These are phyloP conservation scores for Tetramorium bicarinatum DNA, from an alignment of 2,888 invertebrate species.

Conservation along the genomic window DNA sequence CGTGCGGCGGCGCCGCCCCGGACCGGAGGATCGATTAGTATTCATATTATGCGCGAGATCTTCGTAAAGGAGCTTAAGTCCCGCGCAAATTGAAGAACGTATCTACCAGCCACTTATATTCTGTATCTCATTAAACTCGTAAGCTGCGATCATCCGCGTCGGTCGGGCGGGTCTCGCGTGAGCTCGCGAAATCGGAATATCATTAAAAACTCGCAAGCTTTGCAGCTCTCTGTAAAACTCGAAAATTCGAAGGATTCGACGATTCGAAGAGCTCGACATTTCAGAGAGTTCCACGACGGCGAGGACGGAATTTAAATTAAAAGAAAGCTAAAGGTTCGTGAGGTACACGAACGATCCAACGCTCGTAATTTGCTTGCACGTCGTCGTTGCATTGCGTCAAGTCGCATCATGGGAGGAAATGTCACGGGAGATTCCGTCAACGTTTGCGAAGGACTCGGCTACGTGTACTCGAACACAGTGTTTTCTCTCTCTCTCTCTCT, in stretches of 20 bases:
- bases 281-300: neutral
- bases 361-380: conserved; percentile 21
- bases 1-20: neutral
- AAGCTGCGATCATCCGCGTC: conserved; percentile 40
- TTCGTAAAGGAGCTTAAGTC: conserved; percentile 48
- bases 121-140: conserved; percentile 47
- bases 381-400: conserved; percentile 18
- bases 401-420: conserved; percentile 6
- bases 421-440: conserved; percentile 40
- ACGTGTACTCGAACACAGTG: conserved; percentile 64
- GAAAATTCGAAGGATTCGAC: neutral
- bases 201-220: conserved; percentile 23
- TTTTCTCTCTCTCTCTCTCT: conserved; percentile 52
- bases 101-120: conserved; percentile 41
- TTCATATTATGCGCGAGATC: conserved; percentile 50
- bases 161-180: neutral
- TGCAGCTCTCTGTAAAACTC: conserved; percentile 7
- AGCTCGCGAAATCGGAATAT: conserved; percentile 11
- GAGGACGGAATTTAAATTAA: neutral
- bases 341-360: neutral
- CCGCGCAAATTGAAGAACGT: conserved; percentile 50
- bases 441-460: conserved; percentile 34
- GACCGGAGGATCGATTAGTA: conserved; percentile 34
- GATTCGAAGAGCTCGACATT: neutral
- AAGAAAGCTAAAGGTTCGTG: neutral